phyloP scores from a whole-genome alignment of 2,113 vertebrate genomes.

The Rhombomys opimus region DNA sequence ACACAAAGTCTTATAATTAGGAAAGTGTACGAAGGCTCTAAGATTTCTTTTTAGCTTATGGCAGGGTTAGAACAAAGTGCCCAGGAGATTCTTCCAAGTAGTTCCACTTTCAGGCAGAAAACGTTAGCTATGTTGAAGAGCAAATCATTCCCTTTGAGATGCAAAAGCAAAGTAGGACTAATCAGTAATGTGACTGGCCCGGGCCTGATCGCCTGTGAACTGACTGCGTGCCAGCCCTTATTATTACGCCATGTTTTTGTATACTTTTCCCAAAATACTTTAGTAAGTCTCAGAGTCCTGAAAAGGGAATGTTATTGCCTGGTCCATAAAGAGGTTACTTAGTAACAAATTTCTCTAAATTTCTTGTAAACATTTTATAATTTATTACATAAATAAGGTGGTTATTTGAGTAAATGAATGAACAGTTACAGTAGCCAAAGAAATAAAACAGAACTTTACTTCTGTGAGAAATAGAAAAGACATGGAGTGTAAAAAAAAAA shows the following conservation, averaged over 20 bases:
- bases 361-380: slow-evolving; percentile 32
- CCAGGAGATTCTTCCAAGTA: background rate
- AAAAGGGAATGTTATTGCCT: background rate
- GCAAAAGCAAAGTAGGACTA: background rate
- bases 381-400: background rate
- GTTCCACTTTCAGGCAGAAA: background rate
- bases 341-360: slow-evolving; percentile 40
- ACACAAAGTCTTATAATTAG: background rate
- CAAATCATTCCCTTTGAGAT: background rate
- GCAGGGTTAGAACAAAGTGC: background rate
- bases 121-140: background rate
- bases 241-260: background rate
- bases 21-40: background rate
- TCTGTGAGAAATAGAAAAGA: background rate
- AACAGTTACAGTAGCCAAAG: background rate
- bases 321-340: background rate
- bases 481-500: slow-evolving; percentile 8
- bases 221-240: background rate
- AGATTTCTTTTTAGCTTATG: background rate
- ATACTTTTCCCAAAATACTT: background rate
- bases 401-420: background rate
- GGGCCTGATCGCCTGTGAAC: background rate
- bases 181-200: background rate
- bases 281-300: background rate
- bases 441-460: background rate